These are phyloP conservation scores for Zaprionus camerounensis DNA, from an alignment of 1,140 invertebrate species.

Conservation along the genomic window DNA sequence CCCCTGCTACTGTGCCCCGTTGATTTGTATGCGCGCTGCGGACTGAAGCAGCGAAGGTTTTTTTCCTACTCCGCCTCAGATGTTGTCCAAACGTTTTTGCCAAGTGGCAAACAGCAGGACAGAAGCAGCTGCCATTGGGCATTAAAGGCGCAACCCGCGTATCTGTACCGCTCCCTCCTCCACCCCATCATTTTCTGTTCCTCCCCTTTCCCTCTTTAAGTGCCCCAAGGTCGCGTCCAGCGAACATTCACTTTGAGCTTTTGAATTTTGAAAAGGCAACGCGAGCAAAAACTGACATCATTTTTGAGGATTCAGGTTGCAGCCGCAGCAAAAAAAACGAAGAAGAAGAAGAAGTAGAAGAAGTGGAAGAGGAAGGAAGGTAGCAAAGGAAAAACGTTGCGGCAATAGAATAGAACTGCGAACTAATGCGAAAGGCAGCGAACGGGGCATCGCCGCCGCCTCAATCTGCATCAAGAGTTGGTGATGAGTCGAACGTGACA, in stretches of 20 bases:
- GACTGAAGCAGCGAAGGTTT: conserved; percentile 18
- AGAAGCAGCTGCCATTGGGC: conserved; percentile 65
- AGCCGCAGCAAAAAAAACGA: conserved; percentile 12
- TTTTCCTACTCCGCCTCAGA: conserved; percentile 48
- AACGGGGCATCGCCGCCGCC: not conserved
- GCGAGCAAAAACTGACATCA: conserved; percentile 70
- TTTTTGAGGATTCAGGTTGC: conserved; percentile 61
- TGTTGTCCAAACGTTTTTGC: conserved; percentile 79
- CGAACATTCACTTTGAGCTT: conserved; percentile 76
- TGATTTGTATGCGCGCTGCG: conserved; percentile 75
- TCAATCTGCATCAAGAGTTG: conserved; percentile 49
- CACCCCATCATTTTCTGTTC: no score
- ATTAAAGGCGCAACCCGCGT: conserved; percentile 46
- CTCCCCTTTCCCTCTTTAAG: conserved; percentile 7
- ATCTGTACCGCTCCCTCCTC: not conserved
- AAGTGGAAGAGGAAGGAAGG: not conserved
- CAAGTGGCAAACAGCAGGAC: conserved; percentile 45
- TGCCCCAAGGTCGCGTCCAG: conserved; percentile 69
- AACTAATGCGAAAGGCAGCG: conserved; percentile 24
- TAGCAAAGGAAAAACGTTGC: conserved; percentile 9
- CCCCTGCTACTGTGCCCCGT: conserved; percentile 23
- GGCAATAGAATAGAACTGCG: conserved; percentile 46
- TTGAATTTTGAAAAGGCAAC: conserved; percentile 79
- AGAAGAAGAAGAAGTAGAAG: not conserved
- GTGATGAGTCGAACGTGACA: conserved; percentile 46